phyloP scores from a whole-genome alignment of 37 sponge, comb jelly and placozoan species.

The Chondrosia reniformis region DNA sequence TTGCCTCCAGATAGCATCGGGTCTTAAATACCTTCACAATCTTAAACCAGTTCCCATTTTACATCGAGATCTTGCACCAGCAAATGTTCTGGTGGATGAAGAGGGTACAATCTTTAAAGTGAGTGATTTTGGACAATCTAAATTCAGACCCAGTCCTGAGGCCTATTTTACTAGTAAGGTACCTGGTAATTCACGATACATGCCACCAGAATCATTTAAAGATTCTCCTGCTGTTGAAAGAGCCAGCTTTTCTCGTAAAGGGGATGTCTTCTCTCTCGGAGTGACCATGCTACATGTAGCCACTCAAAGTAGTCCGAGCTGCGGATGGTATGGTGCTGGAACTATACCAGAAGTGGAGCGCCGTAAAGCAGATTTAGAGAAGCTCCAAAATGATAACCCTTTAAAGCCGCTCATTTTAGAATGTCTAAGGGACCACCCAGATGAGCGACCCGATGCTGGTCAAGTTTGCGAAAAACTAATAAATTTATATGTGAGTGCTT shows the following conservation, averaged over 20 bases:
- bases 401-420: not conserved
- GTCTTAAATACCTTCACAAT: not conserved
- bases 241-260: not conserved
- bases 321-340: not conserved
- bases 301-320: not conserved
- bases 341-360: not conserved
- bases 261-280: slow-evolving; percentile 2
- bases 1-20: not conserved
- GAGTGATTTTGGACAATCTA: not conserved
- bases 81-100: not conserved
- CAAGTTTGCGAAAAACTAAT: not conserved
- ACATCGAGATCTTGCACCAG: not conserved
- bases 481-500: too few species aligned
- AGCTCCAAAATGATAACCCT: not conserved
- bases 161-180: not conserved
- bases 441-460: not conserved
- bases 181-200: not conserved
- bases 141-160: not conserved
- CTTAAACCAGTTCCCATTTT: not conserved
- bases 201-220: not conserved
- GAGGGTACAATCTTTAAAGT: not conserved
- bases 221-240: not conserved
- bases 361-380: not conserved
- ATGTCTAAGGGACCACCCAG: not conserved
- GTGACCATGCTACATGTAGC: not conserved